Base-by-base conservation (phyloP, 2,888 invertebrate species). In the Ethmia dodecea region DNA sequence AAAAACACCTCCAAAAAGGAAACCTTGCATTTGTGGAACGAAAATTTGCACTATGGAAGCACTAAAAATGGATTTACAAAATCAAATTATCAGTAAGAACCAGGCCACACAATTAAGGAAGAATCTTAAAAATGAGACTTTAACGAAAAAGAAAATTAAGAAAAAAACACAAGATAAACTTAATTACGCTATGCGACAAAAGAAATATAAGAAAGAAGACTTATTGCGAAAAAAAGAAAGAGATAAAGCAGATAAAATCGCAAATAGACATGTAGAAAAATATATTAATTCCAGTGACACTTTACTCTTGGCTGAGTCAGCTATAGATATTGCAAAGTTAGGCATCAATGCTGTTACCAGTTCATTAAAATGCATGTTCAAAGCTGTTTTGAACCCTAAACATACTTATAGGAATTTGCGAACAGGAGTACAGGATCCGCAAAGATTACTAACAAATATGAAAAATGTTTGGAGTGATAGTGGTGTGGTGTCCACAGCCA, bases 221-320 rank as follows among this genome's bases (percentile, higher is more conserved):
- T 33, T 13, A 29, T 33, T 34, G 3, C 37, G 45, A 28, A 36
- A 15, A 16, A 42, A 34, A 27, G 35, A 36, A 35, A 48, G 52
- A 16, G 28, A 18, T 6, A 38, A 40, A 37, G 31, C 30, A 9
- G 40, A 51, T 6, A 44, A 28, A 29, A 13, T 28, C 31, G 38
- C 48, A 34, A 44, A 49, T 11, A 40, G 38, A 22, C 47, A 42
- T 36, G 35, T 49, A 2, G 34, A 40, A 16, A 43, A 38, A 33
- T 31, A 26, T 20, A 54, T 45, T 35, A 35, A 48, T 5, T 31
- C 45, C 3, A 25, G 40, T 37, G 56, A 57, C 24, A 3, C 33
- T 3, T 8, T 40, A 3, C 38, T 58, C 12, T 28, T 48, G 2
- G 40, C 52, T 5, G 61, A 64, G 37, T 55, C 63, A 9, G 6